Evolutionary conservation across 1,140 invertebrate species (phyloP).

Genomic region (Dreissena rostriformis): DNA sequence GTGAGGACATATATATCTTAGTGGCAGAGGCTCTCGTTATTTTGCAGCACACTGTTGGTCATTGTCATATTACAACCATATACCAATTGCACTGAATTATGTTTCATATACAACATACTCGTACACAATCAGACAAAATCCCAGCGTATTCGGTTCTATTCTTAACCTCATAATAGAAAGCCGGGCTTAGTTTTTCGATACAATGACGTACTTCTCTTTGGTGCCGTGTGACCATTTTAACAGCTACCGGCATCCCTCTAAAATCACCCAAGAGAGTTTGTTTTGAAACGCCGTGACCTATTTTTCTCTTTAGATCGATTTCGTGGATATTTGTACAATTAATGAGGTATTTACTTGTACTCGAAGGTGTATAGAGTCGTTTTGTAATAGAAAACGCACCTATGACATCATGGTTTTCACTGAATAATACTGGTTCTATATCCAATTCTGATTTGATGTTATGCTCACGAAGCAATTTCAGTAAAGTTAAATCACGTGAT

Average conservation of each 20-base stretch:
- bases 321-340: conserved; percentile 75
- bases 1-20: too few species aligned
- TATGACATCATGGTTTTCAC: too few species aligned
- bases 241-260: conserved; percentile 67
- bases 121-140: too few species aligned
- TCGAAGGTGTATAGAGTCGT: not conserved
- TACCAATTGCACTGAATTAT: too few species aligned
- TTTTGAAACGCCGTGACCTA: conserved; percentile 78
- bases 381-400: not conserved
- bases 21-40: too few species aligned
- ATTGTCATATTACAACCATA: too few species aligned
- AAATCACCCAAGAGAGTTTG: conserved; percentile 73
- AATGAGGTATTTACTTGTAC: conserved; percentile 54
- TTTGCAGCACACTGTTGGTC: too few species aligned
- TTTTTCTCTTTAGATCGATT: conserved; percentile 71
- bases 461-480: not conserved
- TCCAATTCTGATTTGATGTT: not conserved
- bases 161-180: too few species aligned
- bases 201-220: conserved; percentile 74
- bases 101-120: too few species aligned
- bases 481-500: not conserved
- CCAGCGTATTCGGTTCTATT: too few species aligned
- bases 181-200: conserved; percentile 67
- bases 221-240: conserved; percentile 79
- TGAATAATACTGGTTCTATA: not conserved